Percentiles rank a stretch among this genome's conserved stretches.
These are phyloP conservation scores for Pleuronectes platessa DNA, from an alignment of 2,113 vertebrate species.

Conservation along the genomic window DNA sequence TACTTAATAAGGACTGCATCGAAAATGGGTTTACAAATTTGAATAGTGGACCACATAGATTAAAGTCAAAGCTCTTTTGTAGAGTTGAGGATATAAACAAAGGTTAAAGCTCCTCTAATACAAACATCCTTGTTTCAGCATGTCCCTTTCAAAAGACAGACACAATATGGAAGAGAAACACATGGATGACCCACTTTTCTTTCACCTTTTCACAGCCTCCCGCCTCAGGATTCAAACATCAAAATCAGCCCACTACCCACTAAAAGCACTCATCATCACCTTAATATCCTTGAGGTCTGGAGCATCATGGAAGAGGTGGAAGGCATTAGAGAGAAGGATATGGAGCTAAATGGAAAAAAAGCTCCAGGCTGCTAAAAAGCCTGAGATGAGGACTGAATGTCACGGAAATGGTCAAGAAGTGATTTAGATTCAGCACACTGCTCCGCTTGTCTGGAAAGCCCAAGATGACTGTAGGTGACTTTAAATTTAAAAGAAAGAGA, in stretches of 20 bases:
- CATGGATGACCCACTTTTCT: constrained; percentile 38
- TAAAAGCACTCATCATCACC: constrained; percentile 28
- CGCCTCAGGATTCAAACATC: constrained; percentile 17
- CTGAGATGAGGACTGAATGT: constrained; percentile 25
- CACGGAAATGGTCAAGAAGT: constrained; percentile 26
- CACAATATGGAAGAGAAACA: constrained; percentile 8
- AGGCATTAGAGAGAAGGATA: neutral
- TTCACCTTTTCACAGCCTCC: constrained; percentile 24
- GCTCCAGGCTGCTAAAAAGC: constrained; percentile 20
- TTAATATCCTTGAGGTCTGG: constrained; percentile 22
- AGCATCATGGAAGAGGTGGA: constrained; percentile 20
- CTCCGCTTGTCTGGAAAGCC: constrained; percentile 26
- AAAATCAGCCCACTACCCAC: constrained; percentile 16
- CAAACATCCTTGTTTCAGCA: constrained; percentile 7
- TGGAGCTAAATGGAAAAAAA: constrained; percentile 26
- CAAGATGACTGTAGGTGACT: constrained; percentile 58
- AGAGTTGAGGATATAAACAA: neutral
- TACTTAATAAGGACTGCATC: constrained; percentile 15
- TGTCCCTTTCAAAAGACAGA: constrained; percentile 12
- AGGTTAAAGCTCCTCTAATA: constrained; percentile 4
- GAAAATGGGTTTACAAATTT: neutral
- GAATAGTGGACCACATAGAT: constrained; percentile 11
- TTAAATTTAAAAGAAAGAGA: constrained; percentile 21
- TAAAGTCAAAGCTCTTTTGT: constrained; percentile 6
- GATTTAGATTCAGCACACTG: constrained; percentile 58